Base-by-base conservation (phyloP, 2,888 invertebrate genomes). In the Liodrosophila aerea region DNA sequence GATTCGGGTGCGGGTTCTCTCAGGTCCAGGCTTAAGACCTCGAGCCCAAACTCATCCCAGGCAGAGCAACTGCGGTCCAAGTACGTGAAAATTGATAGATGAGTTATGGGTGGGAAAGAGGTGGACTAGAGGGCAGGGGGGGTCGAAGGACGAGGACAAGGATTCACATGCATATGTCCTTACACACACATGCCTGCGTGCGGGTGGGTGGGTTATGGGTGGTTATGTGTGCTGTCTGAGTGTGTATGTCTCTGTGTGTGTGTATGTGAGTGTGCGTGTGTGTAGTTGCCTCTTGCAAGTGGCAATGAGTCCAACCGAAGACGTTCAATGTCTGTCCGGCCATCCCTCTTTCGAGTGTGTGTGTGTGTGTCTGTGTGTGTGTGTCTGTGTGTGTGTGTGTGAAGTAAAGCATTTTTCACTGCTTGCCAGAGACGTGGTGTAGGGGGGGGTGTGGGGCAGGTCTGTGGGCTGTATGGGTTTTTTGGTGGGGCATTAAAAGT, bases 61-160 rank as follows among this genome's bases (percentile, higher is more conserved):
- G 34, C 50, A 27, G 31, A 13, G 58, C 71, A 83, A 80, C 77
- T 83, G 84, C 49, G 84, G 74, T 72, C 86, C 74, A 82, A 82
- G 86, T 82, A 86, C 83, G 88, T 88, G 88, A 87, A 88, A 89
- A 89, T 88, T 88, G 89, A 89, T 89, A 87, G 87, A 88, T 88
- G 88, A 89, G 88, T 88, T 88, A 88, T 88, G 87, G 85, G 71
- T 66, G 22, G 58, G 61, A 36, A 36, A 22, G 60, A 64, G 57
- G 53, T 41, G 29, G 2, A 7, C n/a, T 11, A 4, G 18, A 16
- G 15, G 5, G 15, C 4, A 36, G 9, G 9, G 15, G 4, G 16
- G n/a, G 18, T 4, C 7, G 8, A 13, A 3, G 13, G 34, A 37
- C 52, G 66, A 64, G 65, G 66, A 62, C 71, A 81, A 69, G 74